Evolutionary conservation across 2,797 vertebrate species (phyloP).

Genomic region (Natrix natrix): DNA sequence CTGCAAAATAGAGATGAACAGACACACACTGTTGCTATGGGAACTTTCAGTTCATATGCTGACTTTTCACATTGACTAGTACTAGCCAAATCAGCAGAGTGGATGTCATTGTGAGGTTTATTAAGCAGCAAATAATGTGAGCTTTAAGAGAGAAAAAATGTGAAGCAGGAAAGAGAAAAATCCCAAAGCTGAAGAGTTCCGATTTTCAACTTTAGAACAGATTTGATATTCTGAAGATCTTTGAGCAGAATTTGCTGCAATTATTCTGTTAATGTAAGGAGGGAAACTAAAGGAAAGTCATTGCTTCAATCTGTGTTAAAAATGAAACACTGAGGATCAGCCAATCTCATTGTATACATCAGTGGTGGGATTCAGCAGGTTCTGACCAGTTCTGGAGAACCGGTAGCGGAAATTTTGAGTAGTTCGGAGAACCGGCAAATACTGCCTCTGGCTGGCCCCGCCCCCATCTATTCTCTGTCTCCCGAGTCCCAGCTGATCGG

Average conservation of each 20-base stretch:
- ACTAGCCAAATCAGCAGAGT: slow-evolving; percentile 15
- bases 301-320: background rate
- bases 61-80: slow-evolving; percentile 25
- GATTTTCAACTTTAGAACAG: background rate
- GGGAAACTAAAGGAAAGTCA: too few relatives aligned
- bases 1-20: slow-evolving; percentile 30
- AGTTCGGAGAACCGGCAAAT: too few relatives aligned
- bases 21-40: slow-evolving; percentile 37
- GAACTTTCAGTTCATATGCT: slow-evolving; percentile 39
- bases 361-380: too few relatives aligned
- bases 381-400: too few relatives aligned
- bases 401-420: too few relatives aligned
- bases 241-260: background rate
- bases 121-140: background rate
- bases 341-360: too few relatives aligned
- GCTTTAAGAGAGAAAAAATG: background rate
- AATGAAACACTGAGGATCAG: background rate
- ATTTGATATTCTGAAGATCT: background rate
- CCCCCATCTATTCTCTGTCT: too few relatives aligned
- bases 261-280: background rate
- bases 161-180: background rate
- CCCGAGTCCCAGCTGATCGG: too few relatives aligned
- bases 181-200: background rate
- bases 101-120: background rate
- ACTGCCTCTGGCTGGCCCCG: too few relatives aligned